Percentiles rank a stretch among this genome's conserved stretches.
phyloP scores from a whole-genome alignment of 1,140 invertebrate species.

The Aphidius ervi region DNA sequence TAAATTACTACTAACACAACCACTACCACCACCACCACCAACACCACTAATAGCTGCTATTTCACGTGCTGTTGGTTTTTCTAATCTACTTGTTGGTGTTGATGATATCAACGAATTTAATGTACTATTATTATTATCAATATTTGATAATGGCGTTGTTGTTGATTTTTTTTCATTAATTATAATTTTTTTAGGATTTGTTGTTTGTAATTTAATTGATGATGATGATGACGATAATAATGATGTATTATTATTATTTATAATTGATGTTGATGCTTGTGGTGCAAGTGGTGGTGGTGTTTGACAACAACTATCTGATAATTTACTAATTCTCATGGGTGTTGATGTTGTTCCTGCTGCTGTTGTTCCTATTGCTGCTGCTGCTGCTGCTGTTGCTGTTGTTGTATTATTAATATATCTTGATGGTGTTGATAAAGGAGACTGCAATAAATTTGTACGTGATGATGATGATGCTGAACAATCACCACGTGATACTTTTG shows the following conservation, averaged over 20 bases:
- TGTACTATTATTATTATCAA: conserved; percentile 2
- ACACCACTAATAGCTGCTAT: too few relatives aligned
- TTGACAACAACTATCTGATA: conserved; percentile 39
- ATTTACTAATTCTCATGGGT: conserved; percentile 33
- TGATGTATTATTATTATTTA: too few relatives aligned
- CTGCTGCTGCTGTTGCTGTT: conserved; percentile 29
- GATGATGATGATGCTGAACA: conserved; percentile 18
- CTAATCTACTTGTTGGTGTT: background rate
- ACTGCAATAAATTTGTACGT: conserved; percentile 21
- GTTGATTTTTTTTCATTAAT: conserved; percentile 32
- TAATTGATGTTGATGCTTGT: conserved; percentile 34
- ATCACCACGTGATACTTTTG: background rate
- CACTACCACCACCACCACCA: conserved; percentile 32
- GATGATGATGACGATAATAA: too few relatives aligned
- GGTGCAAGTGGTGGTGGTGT: conserved; percentile 31
- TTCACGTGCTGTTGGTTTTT: too few relatives aligned
- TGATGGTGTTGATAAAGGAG: conserved; percentile 40
- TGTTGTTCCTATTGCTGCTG: too few relatives aligned
- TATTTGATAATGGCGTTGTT: conserved; percentile 8
- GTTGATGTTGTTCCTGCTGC: too few relatives aligned
- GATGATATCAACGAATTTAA: conserved; percentile 21
- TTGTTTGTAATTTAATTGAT: conserved; percentile 43
- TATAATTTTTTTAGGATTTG: conserved; percentile 41
- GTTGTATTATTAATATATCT: conserved; percentile 38
- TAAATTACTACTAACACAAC: conserved; percentile 12